These are phyloP conservation scores for Anableps anableps DNA, from an alignment of 2,797 vertebrate species.

Conservation along the genomic window DNA sequence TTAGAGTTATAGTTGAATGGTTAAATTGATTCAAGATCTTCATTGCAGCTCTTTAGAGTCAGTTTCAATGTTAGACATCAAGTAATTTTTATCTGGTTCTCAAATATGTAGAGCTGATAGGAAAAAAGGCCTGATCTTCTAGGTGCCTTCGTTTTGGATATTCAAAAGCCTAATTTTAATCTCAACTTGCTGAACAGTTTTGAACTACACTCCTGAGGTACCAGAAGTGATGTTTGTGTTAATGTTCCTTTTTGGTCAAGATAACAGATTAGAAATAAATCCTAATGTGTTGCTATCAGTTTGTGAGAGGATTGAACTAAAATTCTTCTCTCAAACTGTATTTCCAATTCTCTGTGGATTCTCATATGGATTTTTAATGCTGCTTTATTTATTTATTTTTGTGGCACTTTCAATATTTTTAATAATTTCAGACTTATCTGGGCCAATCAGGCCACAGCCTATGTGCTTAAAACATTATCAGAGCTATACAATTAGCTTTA, in stretches of 20 bases:
- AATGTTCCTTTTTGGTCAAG: neutral
- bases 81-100: neutral
- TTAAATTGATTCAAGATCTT: neutral
- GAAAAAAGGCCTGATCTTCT: neutral
- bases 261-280: neutral
- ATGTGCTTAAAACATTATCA: neutral
- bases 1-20: neutral
- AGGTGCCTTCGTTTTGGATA: neutral
- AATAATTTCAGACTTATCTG: neutral
- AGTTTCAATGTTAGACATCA: neutral
- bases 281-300: neutral
- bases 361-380: neutral
- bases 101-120: neutral
- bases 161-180: neutral
- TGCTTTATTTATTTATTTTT: neutral
- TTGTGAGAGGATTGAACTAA: neutral
- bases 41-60: neutral
- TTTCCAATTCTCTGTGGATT: neutral
- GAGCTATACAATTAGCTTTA: neutral
- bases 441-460: neutral
- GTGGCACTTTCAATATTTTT: neutral
- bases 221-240: neutral
- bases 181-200: neutral
- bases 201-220: neutral
- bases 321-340: neutral